These are phyloP conservation scores for Melitaea athalia DNA, from an alignment of 2,888 invertebrate species.

Conservation along the genomic window DNA sequence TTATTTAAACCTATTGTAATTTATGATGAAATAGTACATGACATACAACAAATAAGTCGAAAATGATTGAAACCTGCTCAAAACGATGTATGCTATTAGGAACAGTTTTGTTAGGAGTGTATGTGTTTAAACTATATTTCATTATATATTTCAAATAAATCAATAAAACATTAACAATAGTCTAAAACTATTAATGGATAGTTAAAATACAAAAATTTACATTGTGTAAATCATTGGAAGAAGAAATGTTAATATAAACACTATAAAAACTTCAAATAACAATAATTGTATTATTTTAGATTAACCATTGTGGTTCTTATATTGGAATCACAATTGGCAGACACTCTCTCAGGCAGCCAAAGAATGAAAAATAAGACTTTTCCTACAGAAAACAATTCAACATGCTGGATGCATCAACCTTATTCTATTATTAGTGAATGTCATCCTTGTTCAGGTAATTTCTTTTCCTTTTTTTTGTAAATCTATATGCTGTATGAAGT, in stretches of 20 bases:
- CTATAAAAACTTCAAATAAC: neutral
- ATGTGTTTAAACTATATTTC: conserved; percentile 61
- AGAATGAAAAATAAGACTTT: conserved; percentile 84
- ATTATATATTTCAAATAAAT: neutral
- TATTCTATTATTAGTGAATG: conserved; percentile 89
- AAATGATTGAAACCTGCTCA: conserved; percentile 92
- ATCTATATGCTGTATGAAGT: neutral
- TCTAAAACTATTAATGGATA: no score
- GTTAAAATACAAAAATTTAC: no score
- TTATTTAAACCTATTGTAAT: neutral
- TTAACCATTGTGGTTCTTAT: conserved; percentile 91
- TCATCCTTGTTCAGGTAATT: conserved; percentile 91
- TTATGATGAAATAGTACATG: conserved; percentile 6
- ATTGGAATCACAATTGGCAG: conserved; percentile 87
- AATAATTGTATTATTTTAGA: conserved; percentile 77
- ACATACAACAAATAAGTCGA: conserved; percentile 25
- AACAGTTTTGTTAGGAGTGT: conserved; percentile 88
- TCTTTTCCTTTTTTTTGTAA: neutral
- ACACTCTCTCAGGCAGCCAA: conserved; percentile 81
- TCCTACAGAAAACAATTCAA: conserved; percentile 89
- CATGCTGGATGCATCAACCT: conserved; percentile 88
- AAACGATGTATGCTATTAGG: conserved; percentile 92
- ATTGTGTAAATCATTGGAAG: no score
- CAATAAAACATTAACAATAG: neutral
- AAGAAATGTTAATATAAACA: neutral